Conservation (phyloP, 2,888 invertebrate genomes). For the Agriotes lineatus region DNA sequence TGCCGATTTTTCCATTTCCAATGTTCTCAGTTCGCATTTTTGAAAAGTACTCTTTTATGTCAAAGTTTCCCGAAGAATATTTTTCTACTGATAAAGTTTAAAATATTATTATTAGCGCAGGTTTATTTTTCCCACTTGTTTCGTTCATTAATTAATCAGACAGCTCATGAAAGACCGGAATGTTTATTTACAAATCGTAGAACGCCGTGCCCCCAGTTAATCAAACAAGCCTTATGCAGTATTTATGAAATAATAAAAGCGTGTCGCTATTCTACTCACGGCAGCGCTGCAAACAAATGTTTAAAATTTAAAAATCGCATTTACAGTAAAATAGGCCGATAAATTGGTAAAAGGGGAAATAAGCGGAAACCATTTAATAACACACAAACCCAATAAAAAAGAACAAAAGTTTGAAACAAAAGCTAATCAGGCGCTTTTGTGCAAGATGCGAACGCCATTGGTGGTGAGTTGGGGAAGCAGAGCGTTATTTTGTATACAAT, state of each 20-base stretch:
- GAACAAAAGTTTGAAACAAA: slow-evolving; percentile 49
- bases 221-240: background rate
- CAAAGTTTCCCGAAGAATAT: too few species aligned
- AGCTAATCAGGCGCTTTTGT: slow-evolving; percentile 51
- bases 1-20: background rate
- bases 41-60: too few species aligned
- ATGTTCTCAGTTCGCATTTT: background rate
- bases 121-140: too few species aligned
- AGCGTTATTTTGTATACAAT: slow-evolving; percentile 64
- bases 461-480: slow-evolving; percentile 40
- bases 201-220: background rate
- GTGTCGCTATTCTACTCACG: background rate
- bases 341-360: slow-evolving; percentile 42
- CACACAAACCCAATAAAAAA: slow-evolving; percentile 44
- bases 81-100: too few species aligned
- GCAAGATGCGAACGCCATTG: slow-evolving; percentile 44
- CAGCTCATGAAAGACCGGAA: too few species aligned
- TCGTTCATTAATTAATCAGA: too few species aligned
- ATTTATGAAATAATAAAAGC: slow-evolving; percentile 6
- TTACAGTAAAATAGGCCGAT: slow-evolving; percentile 34
- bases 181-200: background rate
- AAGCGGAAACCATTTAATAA: slow-evolving; percentile 43
- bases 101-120: too few species aligned
- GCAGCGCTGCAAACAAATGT: background rate
- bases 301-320: slow-evolving; percentile 28